Percentiles rank a stretch among this genome's conserved stretches.
phyloP scores from a whole-genome alignment of 2,113 vertebrate species.

The Leptocoma aspasia region DNA sequence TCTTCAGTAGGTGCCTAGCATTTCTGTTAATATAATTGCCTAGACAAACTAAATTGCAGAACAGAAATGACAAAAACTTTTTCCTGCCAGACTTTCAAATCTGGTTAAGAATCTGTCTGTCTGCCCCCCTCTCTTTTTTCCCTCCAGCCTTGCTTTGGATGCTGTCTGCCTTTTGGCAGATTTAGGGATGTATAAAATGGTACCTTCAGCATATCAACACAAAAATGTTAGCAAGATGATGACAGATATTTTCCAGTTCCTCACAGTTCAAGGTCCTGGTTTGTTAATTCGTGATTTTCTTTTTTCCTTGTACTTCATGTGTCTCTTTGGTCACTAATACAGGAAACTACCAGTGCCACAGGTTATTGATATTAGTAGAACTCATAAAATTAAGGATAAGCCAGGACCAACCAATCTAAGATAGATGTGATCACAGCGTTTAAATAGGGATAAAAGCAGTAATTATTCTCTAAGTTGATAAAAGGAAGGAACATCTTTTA shows the following conservation, averaged over 20 bases:
- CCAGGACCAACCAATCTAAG: neutral
- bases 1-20: conserved; percentile 27
- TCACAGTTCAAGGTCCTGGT: neutral
- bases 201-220: neutral
- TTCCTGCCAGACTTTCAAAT: conserved; percentile 36
- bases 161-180: neutral
- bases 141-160: neutral
- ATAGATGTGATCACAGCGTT: conserved; percentile 28
- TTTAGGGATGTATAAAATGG: neutral
- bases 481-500: neutral
- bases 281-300: neutral
- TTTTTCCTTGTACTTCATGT: neutral
- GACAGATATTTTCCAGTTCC: neutral
- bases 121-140: neutral
- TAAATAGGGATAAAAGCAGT: conserved; percentile 48
- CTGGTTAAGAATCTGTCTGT: conserved; percentile 3
- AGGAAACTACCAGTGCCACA: conserved; percentile 21
- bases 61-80: conserved; percentile 50
- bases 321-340: conserved; percentile 18
- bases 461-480: neutral
- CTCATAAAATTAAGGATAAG: conserved; percentile 34
- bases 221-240: neutral
- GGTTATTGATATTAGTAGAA: conserved; percentile 36
- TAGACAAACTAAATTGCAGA: conserved; percentile 35
- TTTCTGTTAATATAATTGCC: conserved; percentile 57